phyloP scores from a whole-genome alignment of 2,888 invertebrate genomes.

The Hylaea fasciaria region DNA sequence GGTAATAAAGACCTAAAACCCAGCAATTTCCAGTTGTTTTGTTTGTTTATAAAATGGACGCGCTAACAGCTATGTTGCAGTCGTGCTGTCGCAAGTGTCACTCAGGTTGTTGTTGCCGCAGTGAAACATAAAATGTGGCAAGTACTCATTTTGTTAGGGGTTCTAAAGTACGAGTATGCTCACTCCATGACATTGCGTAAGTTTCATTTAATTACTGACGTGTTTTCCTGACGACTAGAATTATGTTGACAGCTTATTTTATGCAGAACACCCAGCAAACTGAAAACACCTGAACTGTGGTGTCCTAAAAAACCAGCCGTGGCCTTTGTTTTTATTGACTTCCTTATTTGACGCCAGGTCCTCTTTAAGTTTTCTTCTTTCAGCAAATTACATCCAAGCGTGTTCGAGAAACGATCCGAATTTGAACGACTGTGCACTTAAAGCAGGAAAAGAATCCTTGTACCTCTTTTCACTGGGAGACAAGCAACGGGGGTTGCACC shows the following conservation, averaged over 20 bases:
- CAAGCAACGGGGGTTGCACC: conserved; percentile 51
- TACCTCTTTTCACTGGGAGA: conserved; percentile 64
- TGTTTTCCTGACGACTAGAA: too few species aligned
- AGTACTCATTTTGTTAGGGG: conserved; percentile 44
- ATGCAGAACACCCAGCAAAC: too few species aligned
- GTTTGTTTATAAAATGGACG: conserved; percentile 61
- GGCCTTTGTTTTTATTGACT: background rate
- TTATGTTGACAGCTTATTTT: conserved; percentile 23
- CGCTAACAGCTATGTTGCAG: conserved; percentile 42
- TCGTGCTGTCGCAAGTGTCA: conserved; percentile 46
- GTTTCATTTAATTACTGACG: too few species aligned
- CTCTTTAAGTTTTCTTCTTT: conserved; percentile 25
- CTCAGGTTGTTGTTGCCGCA: conserved; percentile 33
- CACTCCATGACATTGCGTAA: conserved; percentile 59
- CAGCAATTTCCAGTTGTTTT: conserved; percentile 57
- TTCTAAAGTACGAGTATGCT: conserved; percentile 48
- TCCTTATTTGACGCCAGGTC: background rate
- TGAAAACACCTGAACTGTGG: too few species aligned
- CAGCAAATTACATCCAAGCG: conserved; percentile 62
- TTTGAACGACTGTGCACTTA: conserved; percentile 64
- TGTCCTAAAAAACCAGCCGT: too few species aligned
- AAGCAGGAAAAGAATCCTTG: conserved; percentile 62
- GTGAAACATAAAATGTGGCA: conserved; percentile 45
- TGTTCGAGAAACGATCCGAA: conserved; percentile 71
- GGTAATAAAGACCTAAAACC: conserved; percentile 60